Evolutionary conservation across 2,797 vertebrate species (phyloP), one percentile per base, ranked within the genome.

Genomic region (Macropodus opercularis): DNA sequence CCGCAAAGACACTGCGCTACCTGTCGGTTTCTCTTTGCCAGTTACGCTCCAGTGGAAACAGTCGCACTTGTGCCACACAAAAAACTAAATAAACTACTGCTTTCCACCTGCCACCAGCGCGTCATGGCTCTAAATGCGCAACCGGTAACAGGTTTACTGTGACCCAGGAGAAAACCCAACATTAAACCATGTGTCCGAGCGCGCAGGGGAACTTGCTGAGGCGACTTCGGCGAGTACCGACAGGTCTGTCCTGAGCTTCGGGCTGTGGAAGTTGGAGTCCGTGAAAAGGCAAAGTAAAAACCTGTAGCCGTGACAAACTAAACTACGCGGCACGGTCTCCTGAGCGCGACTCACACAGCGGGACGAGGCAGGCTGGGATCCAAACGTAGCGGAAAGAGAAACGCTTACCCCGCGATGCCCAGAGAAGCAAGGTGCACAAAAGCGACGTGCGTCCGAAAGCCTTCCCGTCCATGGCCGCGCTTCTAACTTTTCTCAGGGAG

Each of bases 361-460:
- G 11, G 18, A 17, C 6, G 3, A 21, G 19, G 15, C 11, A 4
- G 15, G 5, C 32, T 14, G 6, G 1, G 17, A 19, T 19, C 8
- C 10, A 36, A 32, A 41, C 12, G 36, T 17, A 17, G 36, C 40
- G 36, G 22, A 21, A 63, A 68, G 50, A 58, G 29, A 58, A 23
- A 19, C 24, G 54, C 83, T 74, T 75, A 93, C 92, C 88, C 82
- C 85, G 85, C 53, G 89, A 22, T 15, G 68, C 50, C 68, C 81
- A 82, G 6, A 90, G 73, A 54, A 92, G 86, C 81, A 91, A 90
- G 84, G 88, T 90, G 88, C 90, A 91, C 50, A 58, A 15, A 43
- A 89, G 61, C 73, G 77, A 72, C 64, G 74, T 35, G 75, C 72
- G 90, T 89, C 83, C 83, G 6, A 83, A 36, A 10, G 69, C 69